A percentile compares a stretch with the other conserved stretches of the same genome.
Evolutionary conservation across 2,888 invertebrate species (phyloP).

Genomic region (Brachypalpus laphriformis): DNA sequence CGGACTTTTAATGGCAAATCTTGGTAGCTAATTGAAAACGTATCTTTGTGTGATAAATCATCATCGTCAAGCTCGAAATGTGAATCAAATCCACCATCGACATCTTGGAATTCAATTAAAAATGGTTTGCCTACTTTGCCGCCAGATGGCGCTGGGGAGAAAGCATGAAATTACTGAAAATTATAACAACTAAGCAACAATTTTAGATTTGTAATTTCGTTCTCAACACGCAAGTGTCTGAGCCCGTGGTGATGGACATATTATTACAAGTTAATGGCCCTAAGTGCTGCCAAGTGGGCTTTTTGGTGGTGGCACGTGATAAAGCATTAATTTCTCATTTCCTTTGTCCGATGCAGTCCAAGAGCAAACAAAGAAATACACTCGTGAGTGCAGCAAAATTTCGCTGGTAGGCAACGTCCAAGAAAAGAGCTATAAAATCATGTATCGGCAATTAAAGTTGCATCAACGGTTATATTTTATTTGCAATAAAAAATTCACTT

Average conservation of each 20-base stretch:
- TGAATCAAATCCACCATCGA: constrained; percentile 55
- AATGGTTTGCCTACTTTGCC: constrained; percentile 9
- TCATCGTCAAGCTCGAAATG: constrained; percentile 23
- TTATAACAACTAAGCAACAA: constrained; percentile 52
- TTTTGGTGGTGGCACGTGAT: constrained; percentile 61
- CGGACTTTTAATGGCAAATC: constrained; percentile 60
- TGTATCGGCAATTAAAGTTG: background rate
- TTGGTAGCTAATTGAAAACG: constrained; percentile 57
- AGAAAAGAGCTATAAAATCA: background rate
- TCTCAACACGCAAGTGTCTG: constrained; percentile 56
- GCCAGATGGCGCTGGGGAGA: constrained; percentile 55
- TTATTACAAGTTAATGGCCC: constrained; percentile 41
- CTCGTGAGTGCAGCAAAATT: background rate
- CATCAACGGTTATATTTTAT: background rate
- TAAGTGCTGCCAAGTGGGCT: constrained; percentile 36
- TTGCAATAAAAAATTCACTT: background rate
- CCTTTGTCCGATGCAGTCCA: background rate
- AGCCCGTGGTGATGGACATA: background rate
- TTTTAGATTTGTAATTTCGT: constrained; percentile 51
- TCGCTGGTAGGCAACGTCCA: background rate
- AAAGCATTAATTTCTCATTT: constrained; percentile 37
- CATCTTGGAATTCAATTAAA: constrained; percentile 49
- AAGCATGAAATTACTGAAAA: constrained; percentile 72
- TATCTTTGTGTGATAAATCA: constrained; percentile 54
- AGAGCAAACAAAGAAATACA: background rate